Evolutionary conservation across 53 echinoderm and acorn worm genomes (phyloP).

Genomic region (Paracentrotus lividus): DNA sequence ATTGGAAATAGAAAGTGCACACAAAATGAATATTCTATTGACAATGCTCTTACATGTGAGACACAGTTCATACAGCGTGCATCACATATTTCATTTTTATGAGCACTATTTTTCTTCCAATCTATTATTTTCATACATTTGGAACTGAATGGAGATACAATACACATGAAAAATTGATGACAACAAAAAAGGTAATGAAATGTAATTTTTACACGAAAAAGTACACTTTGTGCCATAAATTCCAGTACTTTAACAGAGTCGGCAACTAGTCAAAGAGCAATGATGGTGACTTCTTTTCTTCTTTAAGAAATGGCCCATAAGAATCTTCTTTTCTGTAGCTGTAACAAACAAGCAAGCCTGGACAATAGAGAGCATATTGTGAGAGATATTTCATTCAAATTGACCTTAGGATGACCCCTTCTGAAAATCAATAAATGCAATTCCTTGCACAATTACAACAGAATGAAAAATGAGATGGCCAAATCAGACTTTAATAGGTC

Average conservation of each 20-base stretch:
- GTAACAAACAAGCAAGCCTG: background rate
- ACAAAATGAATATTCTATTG: background rate
- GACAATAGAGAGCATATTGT: background rate
- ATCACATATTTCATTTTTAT: background rate
- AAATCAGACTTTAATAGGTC: background rate
- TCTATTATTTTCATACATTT: background rate
- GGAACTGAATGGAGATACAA: background rate
- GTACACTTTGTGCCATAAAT: background rate
- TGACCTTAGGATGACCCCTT: background rate
- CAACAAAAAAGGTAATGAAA: background rate
- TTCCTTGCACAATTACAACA: background rate
- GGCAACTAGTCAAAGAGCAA: background rate
- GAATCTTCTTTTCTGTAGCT: background rate
- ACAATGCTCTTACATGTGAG: background rate
- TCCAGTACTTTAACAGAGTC: background rate
- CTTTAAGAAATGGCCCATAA: background rate
- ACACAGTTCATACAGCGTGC: background rate
- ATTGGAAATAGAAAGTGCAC: background rate
- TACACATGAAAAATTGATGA: background rate
- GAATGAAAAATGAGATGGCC: background rate
- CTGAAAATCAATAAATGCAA: background rate
- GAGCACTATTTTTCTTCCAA: background rate
- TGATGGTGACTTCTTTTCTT: background rate
- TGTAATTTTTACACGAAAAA: background rate
- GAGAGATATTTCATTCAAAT: conserved; percentile 1